phyloP scores from a whole-genome alignment of 2,797 vertebrate genomes.

The Rhabdophis nuchalis region DNA sequence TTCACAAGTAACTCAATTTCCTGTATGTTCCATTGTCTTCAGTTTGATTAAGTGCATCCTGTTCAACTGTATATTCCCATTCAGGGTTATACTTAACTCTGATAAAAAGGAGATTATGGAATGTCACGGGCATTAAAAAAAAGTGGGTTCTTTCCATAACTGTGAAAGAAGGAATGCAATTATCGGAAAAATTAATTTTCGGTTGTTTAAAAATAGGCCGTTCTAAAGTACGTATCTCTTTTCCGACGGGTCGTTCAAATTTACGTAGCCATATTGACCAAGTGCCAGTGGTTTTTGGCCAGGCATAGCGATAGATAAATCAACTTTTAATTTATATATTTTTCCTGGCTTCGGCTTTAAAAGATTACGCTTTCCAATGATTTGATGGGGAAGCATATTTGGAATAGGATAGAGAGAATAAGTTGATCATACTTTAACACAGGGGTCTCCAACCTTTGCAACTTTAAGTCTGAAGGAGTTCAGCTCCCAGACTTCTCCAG shows the following conservation, averaged over 20 bases:
- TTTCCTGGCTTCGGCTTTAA: not conserved
- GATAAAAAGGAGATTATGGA: slow-evolving; percentile 63
- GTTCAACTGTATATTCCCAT: slow-evolving; percentile 80
- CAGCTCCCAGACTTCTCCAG: too few relatives aligned
- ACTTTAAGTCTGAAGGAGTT: too few relatives aligned
- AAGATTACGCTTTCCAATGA: not conserved
- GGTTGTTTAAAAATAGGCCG: not conserved
- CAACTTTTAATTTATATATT: not conserved
- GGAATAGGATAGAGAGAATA: not conserved
- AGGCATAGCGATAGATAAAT: not conserved
- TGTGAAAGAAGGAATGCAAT: slow-evolving; percentile 15
- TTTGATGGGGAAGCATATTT: not conserved
- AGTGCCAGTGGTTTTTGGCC: not conserved
- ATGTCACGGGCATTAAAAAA: slow-evolving; percentile 11
- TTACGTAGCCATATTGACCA: not conserved
- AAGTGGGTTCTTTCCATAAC: slow-evolving; percentile 17
- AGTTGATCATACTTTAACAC: not conserved
- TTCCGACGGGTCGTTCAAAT: not conserved
- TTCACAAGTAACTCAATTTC: slow-evolving; percentile 74
- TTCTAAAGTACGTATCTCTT: not conserved
- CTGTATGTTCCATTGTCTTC: slow-evolving; percentile 79
- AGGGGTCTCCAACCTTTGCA: too few relatives aligned
- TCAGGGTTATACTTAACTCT: slow-evolving; percentile 61
- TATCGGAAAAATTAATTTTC: not conserved
- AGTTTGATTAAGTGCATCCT: slow-evolving; percentile 79